Conservation (phyloP, 2,888 invertebrate species). For the Graphium colonna region DNA sequence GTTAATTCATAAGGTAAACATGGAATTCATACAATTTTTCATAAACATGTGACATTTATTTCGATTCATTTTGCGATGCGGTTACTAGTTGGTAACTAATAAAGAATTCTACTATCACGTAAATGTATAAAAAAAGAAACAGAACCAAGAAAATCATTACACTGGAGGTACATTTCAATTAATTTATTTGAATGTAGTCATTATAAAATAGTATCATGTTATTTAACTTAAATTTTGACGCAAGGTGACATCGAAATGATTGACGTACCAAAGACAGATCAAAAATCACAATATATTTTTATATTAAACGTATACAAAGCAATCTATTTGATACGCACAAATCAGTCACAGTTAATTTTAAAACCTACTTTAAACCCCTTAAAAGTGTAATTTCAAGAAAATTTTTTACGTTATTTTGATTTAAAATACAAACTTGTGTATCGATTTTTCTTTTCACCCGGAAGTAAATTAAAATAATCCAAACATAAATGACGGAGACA, state of each 20-base stretch:
- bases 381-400: too few relatives aligned
- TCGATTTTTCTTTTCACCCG: too few relatives aligned
- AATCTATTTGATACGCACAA: not conserved
- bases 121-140: slow-evolving; percentile 16
- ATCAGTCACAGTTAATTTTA: too few relatives aligned
- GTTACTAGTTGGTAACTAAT: not conserved
- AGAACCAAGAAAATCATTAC: slow-evolving; percentile 21
- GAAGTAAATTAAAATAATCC: too few relatives aligned
- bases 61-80: not conserved
- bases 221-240: slow-evolving; percentile 6
- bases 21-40: too few relatives aligned
- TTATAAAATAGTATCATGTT: too few relatives aligned
- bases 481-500: too few relatives aligned
- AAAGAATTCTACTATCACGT: slow-evolving; percentile 4
- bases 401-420: too few relatives aligned
- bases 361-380: too few relatives aligned
- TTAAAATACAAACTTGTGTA: too few relatives aligned
- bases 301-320: not conserved
- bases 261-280: not conserved
- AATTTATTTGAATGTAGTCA: not conserved
- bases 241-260: not conserved
- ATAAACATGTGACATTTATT: too few relatives aligned
- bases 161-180: slow-evolving; percentile 1
- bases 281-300: not conserved
- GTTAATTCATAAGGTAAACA: too few relatives aligned